Evolutionary conservation across 2,797 vertebrate species (phyloP), one percentile per base, ranked within the genome.

Genomic region (Pseudomugil tenellus): DNA sequence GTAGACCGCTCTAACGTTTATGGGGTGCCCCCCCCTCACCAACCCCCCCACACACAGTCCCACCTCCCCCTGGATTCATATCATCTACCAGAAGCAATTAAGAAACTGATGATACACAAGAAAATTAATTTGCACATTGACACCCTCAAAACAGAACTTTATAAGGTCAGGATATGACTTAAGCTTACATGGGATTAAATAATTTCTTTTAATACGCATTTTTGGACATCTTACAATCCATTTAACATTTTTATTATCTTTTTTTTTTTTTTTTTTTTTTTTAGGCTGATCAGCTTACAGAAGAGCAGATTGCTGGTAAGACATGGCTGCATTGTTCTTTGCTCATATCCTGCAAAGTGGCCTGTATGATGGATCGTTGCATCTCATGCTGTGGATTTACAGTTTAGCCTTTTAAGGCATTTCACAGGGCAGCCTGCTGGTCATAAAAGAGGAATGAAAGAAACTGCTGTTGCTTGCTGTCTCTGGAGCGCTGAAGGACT

Each of bases 241-340:
- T n/a, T 49, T 70, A 67, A 81, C 58, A 37, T 4, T 46, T 68
- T 67, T 51, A n/a, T n/a, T n/a, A n/a, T 19, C 88, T 1, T 82
- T 61, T 74, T 59, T 7, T 88, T 6, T 9, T 2, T 37, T 12
- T 1, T 75, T 66, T 75, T 52, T 72, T 77, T 81, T 94, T 94
- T 26, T 91, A 99, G 98, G 98, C 98, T 93, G 98, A 99, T 92
- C 98, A 99, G 92, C 96, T 99, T 93, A 99, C 98, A 96, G 98
- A 99, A 92, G 98, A 99, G 95, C 98, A 99, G 94, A 99, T 99
- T 94, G 98, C 98, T 92, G 98, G 98, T 99, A 94, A 97, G 95
- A 89, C 83, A 84, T 80, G 25, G n/a, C 77, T 70, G 60, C 77
- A 81, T 80, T 88, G 75, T 74, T 78, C 68, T 73, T 69, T 63